Percentiles rank a stretch among this genome's conserved stretches.
Conservation (phyloP, 2,797 vertebrate genomes). For the Falco peregrinus region DNA sequence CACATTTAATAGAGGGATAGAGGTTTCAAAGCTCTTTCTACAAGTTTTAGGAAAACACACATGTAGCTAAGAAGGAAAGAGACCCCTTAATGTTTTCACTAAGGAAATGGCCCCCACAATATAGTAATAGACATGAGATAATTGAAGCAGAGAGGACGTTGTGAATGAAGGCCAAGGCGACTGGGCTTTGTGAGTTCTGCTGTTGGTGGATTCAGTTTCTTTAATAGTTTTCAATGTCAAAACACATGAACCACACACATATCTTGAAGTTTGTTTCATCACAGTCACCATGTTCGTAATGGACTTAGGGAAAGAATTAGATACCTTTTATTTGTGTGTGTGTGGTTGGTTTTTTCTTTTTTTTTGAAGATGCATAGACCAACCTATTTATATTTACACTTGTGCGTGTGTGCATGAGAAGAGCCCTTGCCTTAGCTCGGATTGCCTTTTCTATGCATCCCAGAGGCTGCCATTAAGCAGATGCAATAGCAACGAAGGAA, state of each 20-base stretch:
- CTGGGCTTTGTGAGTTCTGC: neutral
- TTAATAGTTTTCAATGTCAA: neutral
- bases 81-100: neutral
- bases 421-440: neutral
- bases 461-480: neutral
- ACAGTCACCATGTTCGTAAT: rapidly evolving
- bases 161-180: neutral
- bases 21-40: neutral
- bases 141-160: neutral
- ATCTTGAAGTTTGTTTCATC: neutral
- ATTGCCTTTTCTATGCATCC: neutral
- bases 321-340: no score
- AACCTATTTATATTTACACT: neutral
- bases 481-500: neutral
- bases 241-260: rapidly evolving
- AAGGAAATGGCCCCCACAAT: neutral
- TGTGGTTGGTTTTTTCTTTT: no score
- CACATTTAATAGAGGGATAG: neutral
- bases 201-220: neutral
- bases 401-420: rapidly evolving
- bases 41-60: neutral
- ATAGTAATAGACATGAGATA: neutral
- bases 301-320: neutral
- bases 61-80: neutral
- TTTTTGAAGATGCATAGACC: no score